A percentile compares a stretch with the other conserved stretches of the same genome.
Conservation (phyloP, 2,888 invertebrate genomes). For the Campoplex nolae region DNA sequence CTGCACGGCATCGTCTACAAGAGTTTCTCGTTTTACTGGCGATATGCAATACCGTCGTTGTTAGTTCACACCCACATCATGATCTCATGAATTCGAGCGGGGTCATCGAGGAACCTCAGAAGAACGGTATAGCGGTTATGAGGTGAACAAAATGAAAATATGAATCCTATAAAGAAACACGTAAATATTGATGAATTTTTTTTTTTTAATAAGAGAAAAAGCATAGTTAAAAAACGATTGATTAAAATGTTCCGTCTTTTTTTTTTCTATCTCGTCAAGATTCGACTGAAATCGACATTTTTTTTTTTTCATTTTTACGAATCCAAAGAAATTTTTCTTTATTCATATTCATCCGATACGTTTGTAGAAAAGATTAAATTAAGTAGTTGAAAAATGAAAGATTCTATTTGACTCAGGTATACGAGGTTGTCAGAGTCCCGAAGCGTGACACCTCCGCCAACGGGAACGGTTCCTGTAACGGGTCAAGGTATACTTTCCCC, state of each 20-base stretch:
- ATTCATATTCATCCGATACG: too few species aligned
- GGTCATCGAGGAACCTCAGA: constrained; percentile 85
- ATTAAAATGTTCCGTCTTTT: neutral
- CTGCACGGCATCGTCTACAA: constrained; percentile 89
- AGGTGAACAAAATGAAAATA: constrained; percentile 71
- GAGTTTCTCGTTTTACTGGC: constrained; percentile 97
- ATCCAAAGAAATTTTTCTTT: too few species aligned
- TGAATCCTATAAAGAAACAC: neutral
- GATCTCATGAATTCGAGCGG: constrained; percentile 91
- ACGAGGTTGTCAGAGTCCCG: constrained; percentile 91
- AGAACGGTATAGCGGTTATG: constrained; percentile 76
- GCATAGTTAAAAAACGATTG: neutral
- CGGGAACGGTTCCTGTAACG: constrained; percentile 42
- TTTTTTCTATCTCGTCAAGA: neutral
- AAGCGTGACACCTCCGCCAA: constrained; percentile 89
- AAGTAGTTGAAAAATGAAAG: neutral
- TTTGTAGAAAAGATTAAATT: neutral
- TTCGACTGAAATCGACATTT: neutral
- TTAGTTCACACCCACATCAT: constrained; percentile 93
- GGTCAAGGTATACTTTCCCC: constrained; percentile 62
- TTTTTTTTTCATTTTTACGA: neutral
- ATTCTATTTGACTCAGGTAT: constrained; percentile 84
- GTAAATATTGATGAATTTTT: neutral
- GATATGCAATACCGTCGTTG: constrained; percentile 98
- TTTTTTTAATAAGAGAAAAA: neutral